Base-by-base conservation (phyloP, 2,797 vertebrate genomes). In the Clarias fuscus region DNA sequence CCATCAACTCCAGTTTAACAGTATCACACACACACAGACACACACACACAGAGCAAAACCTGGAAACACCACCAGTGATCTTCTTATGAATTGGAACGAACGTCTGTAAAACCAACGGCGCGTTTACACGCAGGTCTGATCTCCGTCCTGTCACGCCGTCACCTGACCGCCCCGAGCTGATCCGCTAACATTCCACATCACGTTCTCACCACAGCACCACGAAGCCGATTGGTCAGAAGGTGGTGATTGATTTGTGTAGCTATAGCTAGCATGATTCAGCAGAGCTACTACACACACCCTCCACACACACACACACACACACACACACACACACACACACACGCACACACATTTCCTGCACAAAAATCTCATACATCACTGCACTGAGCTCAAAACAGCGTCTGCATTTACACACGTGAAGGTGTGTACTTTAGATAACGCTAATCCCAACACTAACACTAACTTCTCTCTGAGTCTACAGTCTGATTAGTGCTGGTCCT, bases 1-100 rank as follows among this genome's bases (percentile, higher is more conserved):
- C 82, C 67, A 70, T 27, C 30, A 70, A 82, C 48, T 20, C 64
- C 17, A 70, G 27, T 37, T 7, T 83, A 58, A 71, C 18, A 61
- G 53, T 77, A 33, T 59, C 43, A 43, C 20, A 7, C 58, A 81
- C 24, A 76, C 22, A 40, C 20, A 59, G 24, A 65, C 53, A 43
- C 72, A 53, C 22, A 58, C 37, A 58, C 58, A 68, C 72, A 84
- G 33, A 62, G 43, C 75, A 53, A 86, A 72, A 82, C 43, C 7
- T 72, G 37, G 33, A 43, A 72, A 72, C 37, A 76, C n/a, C 73
- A 56, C 73, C 3, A 76, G n/a, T 58, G 73, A 76, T 27, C 15
- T 18, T 76, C 48, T 30, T 76, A 58, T 7, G 18, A 27, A 33
- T 10, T 33, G 24, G 72, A 5, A 15, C 22, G 10, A 76, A 76